phyloP scores from a whole-genome alignment of 2,888 invertebrate species.

The Zygogramma bicolorata region DNA sequence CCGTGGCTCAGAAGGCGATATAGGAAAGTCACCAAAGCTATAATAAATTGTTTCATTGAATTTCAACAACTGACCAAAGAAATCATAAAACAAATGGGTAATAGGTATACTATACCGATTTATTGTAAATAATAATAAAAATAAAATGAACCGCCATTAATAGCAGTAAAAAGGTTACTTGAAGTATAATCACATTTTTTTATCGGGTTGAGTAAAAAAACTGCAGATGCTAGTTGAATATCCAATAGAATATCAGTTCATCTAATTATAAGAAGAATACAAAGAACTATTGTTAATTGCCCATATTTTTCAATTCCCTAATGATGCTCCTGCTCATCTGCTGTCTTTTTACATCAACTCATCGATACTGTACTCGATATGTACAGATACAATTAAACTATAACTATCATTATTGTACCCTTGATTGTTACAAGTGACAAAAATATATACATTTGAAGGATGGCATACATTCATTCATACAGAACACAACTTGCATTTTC shows the following conservation, averaged over 20 bases:
- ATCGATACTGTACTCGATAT: not conserved
- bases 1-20: too few relatives aligned
- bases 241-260: not conserved
- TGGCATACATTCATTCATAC: constrained; percentile 43
- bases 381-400: constrained; percentile 8
- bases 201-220: not conserved
- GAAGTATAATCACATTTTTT: constrained; percentile 4
- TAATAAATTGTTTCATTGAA: too few relatives aligned
- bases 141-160: not conserved
- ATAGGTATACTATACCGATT: not conserved
- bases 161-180: not conserved
- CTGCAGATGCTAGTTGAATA: not conserved
- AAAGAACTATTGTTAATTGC: not conserved
- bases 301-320: not conserved
- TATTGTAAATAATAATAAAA: not conserved
- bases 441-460: constrained; percentile 51
- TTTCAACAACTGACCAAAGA: too few relatives aligned
- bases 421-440: constrained; percentile 53
- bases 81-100: too few relatives aligned
- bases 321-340: not conserved
- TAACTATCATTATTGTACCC: constrained; percentile 53
- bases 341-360: not conserved
- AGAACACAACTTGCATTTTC: constrained; percentile 16
- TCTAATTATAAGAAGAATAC: too few relatives aligned
- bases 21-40: too few relatives aligned